Percentiles rank a stretch among this genome's conserved stretches.
Conservation (phyloP, 2,797 vertebrate genomes). For the Enteromius unitaeniatus region DNA sequence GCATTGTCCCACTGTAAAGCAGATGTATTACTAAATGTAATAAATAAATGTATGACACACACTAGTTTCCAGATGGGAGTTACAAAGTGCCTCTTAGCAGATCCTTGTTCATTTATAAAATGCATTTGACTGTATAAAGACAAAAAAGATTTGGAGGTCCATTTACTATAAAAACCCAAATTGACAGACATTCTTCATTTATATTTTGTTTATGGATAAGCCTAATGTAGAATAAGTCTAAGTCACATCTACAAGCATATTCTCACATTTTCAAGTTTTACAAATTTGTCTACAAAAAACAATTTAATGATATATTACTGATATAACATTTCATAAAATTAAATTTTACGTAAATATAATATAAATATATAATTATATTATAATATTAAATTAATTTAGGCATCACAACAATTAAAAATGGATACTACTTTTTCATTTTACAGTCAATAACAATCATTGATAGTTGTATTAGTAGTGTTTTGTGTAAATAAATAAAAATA, state of each 20-base stretch:
- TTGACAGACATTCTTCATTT: neutral
- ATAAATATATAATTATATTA: no score
- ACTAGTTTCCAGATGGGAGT: neutral
- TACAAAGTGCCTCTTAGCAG: neutral
- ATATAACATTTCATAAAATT: conserved; percentile 1
- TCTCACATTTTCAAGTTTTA: neutral
- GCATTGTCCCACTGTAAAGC: neutral
- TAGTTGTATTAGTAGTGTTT: neutral
- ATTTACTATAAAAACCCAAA: neutral
- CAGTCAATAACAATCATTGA: no score
- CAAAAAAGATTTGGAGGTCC: neutral
- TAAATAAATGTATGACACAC: neutral
- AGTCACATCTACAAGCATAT: neutral
- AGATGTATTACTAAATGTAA: neutral
- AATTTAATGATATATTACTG: neutral
- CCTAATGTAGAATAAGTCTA: neutral
- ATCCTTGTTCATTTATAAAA: neutral
- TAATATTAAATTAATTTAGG: neutral
- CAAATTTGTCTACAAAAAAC: neutral
- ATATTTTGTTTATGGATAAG: neutral
- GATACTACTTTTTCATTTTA: no score
- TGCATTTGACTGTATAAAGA: neutral
- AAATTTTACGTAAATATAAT: neutral
- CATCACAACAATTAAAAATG: no score
- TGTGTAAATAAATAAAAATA: neutral